Percentiles rank a stretch among this genome's conserved stretches.
phyloP scores from a whole-genome alignment of 1,140 invertebrate species.

The Augochlora pura region DNA sequence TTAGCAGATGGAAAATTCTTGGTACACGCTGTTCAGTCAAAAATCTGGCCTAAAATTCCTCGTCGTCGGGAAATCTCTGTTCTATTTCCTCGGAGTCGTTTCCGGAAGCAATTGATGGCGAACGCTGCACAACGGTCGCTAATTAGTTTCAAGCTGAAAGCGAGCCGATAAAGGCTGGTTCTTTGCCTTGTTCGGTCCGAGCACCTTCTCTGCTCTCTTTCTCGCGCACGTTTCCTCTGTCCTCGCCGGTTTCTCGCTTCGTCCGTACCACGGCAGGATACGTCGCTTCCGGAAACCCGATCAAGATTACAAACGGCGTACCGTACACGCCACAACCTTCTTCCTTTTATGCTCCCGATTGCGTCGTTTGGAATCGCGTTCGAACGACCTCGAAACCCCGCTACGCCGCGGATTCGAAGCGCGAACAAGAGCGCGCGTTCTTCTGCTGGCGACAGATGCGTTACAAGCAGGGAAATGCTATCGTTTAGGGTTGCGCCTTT shows the following conservation, averaged over 20 bases:
- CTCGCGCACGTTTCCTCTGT: too few relatives aligned
- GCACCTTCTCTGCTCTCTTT: too few relatives aligned
- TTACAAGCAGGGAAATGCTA: too few relatives aligned
- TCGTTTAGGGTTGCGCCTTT: too few relatives aligned
- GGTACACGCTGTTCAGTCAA: too few relatives aligned
- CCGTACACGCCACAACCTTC: conserved; percentile 40
- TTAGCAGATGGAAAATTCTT: too few relatives aligned
- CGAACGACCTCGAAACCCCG: background rate
- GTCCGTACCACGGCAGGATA: conserved; percentile 26
- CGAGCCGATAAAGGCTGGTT: conserved; percentile 25
- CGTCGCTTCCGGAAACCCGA: conserved; percentile 54
- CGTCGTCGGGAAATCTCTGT: too few relatives aligned
- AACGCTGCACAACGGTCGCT: conserved; percentile 21
- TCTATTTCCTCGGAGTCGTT: background rate
- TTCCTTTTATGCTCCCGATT: conserved; percentile 37
- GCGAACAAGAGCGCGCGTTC: too few relatives aligned
- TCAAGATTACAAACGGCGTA: conserved; percentile 45
- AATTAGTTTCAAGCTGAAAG: conserved; percentile 27
- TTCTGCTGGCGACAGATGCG: too few relatives aligned
- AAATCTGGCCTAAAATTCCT: too few relatives aligned
- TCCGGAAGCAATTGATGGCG: conserved; percentile 39
- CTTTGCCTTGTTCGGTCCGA: conserved; percentile 6
- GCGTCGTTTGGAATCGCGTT: conserved; percentile 3
- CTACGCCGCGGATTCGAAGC: background rate
- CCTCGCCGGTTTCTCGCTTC: background rate